These are phyloP conservation scores for Venustaconcha ellipsiformis DNA, from an alignment of 1,140 invertebrate genomes.

Conservation along the genomic window DNA sequence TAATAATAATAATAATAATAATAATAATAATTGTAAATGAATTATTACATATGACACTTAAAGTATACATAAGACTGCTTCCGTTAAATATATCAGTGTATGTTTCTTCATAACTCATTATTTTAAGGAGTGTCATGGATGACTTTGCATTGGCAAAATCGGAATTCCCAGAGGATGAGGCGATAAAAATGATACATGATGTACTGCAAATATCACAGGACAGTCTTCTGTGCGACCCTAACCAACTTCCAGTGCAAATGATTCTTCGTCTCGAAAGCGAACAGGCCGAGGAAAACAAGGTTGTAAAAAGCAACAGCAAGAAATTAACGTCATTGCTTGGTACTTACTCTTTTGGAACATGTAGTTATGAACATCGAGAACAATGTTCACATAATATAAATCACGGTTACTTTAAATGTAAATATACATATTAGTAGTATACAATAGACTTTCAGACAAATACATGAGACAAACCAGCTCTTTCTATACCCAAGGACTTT, in stretches of 20 bases:
- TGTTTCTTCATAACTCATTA: background rate
- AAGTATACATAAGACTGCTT: background rate
- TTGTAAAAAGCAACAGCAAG: too few species aligned
- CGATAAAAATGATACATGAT: conserved; percentile 12
- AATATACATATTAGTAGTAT: too few species aligned
- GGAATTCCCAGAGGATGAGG: conserved; percentile 6
- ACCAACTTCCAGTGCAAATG: background rate
- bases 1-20: background rate
- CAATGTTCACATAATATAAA: too few species aligned
- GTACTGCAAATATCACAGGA: conserved; percentile 23
- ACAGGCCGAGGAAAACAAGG: too few species aligned
- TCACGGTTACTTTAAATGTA: too few species aligned
- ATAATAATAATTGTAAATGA: background rate
- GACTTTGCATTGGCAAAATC: conserved; percentile 5
- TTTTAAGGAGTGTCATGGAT: conserved; percentile 6
- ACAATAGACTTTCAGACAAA: too few species aligned
- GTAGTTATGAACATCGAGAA: too few species aligned
- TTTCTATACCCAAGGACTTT: too few species aligned
- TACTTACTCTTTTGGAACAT: too few species aligned
- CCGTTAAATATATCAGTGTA: background rate
- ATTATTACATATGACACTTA: background rate
- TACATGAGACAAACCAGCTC: too few species aligned
- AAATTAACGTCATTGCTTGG: too few species aligned
- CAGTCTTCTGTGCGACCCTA: conserved; percentile 15
- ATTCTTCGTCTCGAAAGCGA: too few species aligned